Evolutionary conservation across 2,113 vertebrate species (phyloP), one percentile per base, ranked within the genome.

Genomic region (Cynopterus brachyotis): DNA sequence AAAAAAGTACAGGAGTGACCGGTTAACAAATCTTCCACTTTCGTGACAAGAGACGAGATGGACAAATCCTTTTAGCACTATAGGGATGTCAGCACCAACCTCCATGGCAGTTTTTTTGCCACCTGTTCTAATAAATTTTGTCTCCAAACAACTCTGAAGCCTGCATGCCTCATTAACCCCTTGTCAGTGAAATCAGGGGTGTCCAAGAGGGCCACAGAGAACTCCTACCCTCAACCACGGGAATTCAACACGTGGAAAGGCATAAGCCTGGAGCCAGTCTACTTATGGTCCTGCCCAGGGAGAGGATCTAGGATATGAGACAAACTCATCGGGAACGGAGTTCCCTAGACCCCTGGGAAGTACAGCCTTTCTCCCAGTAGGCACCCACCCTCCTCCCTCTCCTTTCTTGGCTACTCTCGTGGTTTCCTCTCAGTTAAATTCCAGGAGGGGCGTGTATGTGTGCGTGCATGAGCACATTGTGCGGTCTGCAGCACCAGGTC

Each of bases 81-180:
- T 4, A 20, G 28, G n/a, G n/a, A 47, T 24, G 4, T 84, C 37
- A 7, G 40, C 22, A 42, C 9, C 26, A 40, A 37, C 37, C 2
- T 75, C 24, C 17, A 9, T 35, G 20, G 26, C 47, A 47, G 42
- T 16, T 64, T 80, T 59, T 84, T 17, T n/a, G 55, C 32, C 19
- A 32, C 45, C 50, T 81, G 5, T 40, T 72, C 47, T 62, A 91
- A 96, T 96, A 94, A 94, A 95, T 35, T 45, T n/a, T 76, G 16
- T n/a, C n/a, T n/a, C n/a, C n/a, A 19, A 12, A n/a, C 0, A 45
- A 35, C 37, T 66, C 47, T 53, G 90, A 73, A 93, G 17, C 32
- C 47, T 5, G 17, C 1, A 0, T 32, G 26, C 24, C n/a, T 82
- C 28, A 20, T 26, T 73, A 20, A 6, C 6, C n/a, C 22, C 16